Evolutionary conservation across 2,888 invertebrate genomes (phyloP), one percentile per base, ranked within the genome.

Genomic region (Dysmachus trigonus): DNA sequence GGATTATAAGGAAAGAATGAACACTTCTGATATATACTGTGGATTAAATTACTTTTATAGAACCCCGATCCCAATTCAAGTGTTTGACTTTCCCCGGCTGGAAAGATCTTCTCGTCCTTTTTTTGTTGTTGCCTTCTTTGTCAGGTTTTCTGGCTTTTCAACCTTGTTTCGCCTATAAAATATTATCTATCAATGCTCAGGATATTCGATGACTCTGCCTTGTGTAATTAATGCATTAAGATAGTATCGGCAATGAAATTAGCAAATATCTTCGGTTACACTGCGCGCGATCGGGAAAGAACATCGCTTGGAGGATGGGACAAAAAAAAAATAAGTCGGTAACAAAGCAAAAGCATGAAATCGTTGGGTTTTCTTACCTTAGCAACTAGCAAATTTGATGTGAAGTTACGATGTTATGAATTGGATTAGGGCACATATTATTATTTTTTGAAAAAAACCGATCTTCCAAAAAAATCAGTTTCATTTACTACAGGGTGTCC

Each of bases 1-100:
- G 22, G 53, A 81, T 81, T 81, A n/a, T n/a, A n/a, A 81, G 30
- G 53, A 81, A 81, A 53, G 79, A 81, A 81, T 81, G 62, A 81
- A 10, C 81, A 53, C 53, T 81, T 81, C 22, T 53, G 22, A 51
- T 62, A 6, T 62, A 6, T 51, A 31, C 62, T 33, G 22, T 62
- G 81, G 81, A 81, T 81, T 81, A 81, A 53, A 33, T 53, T 62
- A 53, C 53, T 81, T n/a, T 62, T 33, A 18, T 35, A 51, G 81
- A n/a, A 81, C n/a, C n/a, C 22, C 35, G 33, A 31, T 62, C 53
- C 53, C 27, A 35, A 53, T 51, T 62, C 81, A 53, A 81, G 18
- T 81, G 81, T 81, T 53, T 77, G 77, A 77, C 77, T 47, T 47
- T 47, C 47, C n/a, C n/a, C 6, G n/a, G n/a, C 47, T 47, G n/a